Evolutionary conservation across 2,888 invertebrate genomes (phyloP).

Genomic region (Elaeidobius kamerunicus): DNA sequence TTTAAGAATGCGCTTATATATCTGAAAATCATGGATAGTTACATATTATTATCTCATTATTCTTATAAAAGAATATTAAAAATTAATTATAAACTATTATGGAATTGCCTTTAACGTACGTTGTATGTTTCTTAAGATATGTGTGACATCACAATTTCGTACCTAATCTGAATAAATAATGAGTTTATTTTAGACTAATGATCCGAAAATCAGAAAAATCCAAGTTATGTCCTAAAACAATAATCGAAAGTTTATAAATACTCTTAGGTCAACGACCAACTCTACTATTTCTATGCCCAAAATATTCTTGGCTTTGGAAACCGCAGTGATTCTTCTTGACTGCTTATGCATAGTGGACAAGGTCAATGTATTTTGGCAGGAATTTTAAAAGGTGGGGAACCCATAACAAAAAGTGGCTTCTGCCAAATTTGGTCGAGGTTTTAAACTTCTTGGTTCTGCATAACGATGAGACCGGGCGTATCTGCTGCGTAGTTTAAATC

Average conservation of each 20-base stretch:
- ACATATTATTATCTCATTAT: too few species aligned
- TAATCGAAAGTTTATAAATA: constrained; percentile 19
- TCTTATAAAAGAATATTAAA: too few species aligned
- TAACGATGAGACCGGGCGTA: constrained; percentile 26
- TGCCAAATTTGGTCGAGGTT: constrained; percentile 30
- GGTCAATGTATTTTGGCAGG: constrained; percentile 33
- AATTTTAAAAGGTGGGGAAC: constrained; percentile 29
- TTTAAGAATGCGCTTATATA: too few species aligned
- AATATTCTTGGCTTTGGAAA: constrained; percentile 20
- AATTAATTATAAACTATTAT: too few species aligned
- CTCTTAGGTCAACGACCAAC: constrained; percentile 22
- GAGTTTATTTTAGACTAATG: too few species aligned
- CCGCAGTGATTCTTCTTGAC: constrained; percentile 18
- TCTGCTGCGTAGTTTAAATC: constrained; percentile 22
- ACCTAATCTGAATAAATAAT: too few species aligned
- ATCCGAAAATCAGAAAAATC: not conserved
- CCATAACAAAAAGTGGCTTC: constrained; percentile 30
- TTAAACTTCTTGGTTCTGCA: constrained; percentile 28
- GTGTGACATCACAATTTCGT: too few species aligned
- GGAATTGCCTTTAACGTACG: too few species aligned
- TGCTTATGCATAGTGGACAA: constrained; percentile 29
- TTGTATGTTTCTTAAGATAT: too few species aligned
- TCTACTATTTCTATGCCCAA: constrained; percentile 28
- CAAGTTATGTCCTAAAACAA: not conserved
- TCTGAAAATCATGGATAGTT: too few species aligned